Conservation (phyloP, 2,797 vertebrate species). For the Xiphorhynchus erythropygius region DNA sequence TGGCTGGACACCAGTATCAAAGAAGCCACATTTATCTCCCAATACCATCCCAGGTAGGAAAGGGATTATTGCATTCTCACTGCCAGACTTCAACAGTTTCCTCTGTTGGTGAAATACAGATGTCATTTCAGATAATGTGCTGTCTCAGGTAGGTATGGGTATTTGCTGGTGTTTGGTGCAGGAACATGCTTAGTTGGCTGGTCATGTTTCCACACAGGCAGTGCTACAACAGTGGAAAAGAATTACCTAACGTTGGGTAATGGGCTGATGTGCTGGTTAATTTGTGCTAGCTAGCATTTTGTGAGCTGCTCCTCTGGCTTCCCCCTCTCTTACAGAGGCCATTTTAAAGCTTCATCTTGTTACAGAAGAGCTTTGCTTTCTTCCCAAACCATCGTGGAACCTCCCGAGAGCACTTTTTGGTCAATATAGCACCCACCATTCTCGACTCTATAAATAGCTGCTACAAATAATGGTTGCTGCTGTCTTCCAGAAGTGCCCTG, state of each 20-base stretch:
- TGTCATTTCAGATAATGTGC: neutral
- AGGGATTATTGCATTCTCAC: neutral
- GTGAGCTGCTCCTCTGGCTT: neutral
- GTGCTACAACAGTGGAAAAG: neutral
- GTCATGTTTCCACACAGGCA: neutral
- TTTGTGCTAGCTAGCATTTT: neutral
- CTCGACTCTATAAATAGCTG: neutral
- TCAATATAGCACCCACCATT: neutral
- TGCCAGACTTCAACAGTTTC: neutral
- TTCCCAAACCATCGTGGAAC: neutral
- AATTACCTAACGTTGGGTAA: neutral
- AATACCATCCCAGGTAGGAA: neutral
- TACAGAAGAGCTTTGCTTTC: neutral
- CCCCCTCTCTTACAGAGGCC: neutral
- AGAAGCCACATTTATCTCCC: neutral
- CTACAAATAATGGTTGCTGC: conserved; percentile 5
- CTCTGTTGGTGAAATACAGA: neutral
- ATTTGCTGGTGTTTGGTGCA: neutral
- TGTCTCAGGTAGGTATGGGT: neutral
- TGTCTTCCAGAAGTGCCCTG: conserved; percentile 15
- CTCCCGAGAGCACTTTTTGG: conserved; percentile 23
- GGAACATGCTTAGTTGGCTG: neutral
- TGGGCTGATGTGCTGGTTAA: neutral
- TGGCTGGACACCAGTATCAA: neutral
- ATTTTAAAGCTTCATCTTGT: neutral